Evolutionary conservation across 1,140 invertebrate species (phyloP).

Genomic region (Ptiloglossa arizonensis): DNA sequence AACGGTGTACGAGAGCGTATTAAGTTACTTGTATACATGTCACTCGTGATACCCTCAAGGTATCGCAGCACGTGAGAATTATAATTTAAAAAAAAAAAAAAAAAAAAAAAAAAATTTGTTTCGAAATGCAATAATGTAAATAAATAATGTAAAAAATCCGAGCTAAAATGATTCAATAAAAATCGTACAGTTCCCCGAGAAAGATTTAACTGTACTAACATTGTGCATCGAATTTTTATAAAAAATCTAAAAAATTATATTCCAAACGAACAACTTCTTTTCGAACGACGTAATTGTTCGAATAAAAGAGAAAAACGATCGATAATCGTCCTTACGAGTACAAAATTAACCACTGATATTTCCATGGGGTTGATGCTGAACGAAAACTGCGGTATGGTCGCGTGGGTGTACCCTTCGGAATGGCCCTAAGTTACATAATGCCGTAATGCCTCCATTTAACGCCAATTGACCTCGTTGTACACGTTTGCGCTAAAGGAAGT

Average conservation of each 20-base stretch:
- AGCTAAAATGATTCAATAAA: too few species aligned
- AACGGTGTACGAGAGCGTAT: background rate
- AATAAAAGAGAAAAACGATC: background rate
- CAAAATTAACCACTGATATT: conserved; percentile 17
- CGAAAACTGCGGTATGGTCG: conserved; percentile 61
- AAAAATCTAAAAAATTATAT: too few species aligned
- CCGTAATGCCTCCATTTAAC: conserved; percentile 80
- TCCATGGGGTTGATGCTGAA: conserved; percentile 44
- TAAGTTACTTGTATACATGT: background rate
- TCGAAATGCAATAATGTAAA: background rate
- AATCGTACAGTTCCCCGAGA: too few species aligned
- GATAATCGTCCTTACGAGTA: background rate
- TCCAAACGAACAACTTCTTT: too few species aligned
- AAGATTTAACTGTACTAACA: too few species aligned
- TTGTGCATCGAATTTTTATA: too few species aligned
- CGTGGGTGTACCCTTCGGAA: conserved; percentile 80
- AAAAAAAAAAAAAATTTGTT: too few species aligned
- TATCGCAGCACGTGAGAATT: background rate
- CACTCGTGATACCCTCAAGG: background rate
- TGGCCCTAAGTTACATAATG: conserved; percentile 80
- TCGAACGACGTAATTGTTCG: too few species aligned
- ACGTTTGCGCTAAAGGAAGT: conserved; percentile 81
- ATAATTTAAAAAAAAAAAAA: too few species aligned
- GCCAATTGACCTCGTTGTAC: conserved; percentile 82
- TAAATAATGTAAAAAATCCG: background rate